Conservation (phyloP, 2,113 vertebrate genomes). For the Syrmaticus mikado region DNA sequence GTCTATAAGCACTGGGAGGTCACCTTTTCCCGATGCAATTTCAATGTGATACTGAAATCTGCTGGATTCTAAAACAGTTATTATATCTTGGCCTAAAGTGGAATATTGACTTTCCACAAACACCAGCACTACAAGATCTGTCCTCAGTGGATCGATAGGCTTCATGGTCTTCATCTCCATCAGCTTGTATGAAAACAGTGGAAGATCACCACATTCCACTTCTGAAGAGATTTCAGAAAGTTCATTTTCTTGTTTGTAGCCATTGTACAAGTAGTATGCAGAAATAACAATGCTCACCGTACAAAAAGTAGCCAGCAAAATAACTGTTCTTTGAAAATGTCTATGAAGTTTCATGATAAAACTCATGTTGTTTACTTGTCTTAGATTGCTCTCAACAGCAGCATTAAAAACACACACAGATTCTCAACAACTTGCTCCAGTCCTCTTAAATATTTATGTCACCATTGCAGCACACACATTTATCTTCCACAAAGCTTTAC, state of each 20-base stretch:
- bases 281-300: conserved; percentile 84
- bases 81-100: conserved; percentile 82
- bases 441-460: conserved; percentile 78
- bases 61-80: conserved; percentile 81
- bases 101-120: conserved; percentile 88
- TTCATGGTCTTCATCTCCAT: conserved; percentile 68
- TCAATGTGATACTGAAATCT: conserved; percentile 82
- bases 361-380: conserved; percentile 76
- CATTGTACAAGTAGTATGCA: conserved; percentile 83
- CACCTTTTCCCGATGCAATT: conserved; percentile 83
- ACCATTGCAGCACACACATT: conserved; percentile 81
- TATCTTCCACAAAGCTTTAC: conserved; percentile 62
- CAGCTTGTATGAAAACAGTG: conserved; percentile 59
- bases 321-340: conserved; percentile 84
- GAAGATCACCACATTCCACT: conserved; percentile 77
- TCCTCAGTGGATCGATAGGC: conserved; percentile 63
- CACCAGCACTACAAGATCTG: conserved; percentile 80
- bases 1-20: conserved; percentile 81
- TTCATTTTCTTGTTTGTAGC: conserved; percentile 82
- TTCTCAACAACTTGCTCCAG: conserved; percentile 61
- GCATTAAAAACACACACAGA: conserved; percentile 64
- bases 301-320: conserved; percentile 83
- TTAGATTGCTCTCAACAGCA: conserved; percentile 52
- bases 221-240: conserved; percentile 75
- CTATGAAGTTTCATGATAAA: conserved; percentile 84